Base-by-base conservation (phyloP, 2,888 invertebrate species). In the Diloba caeruleocephala region DNA sequence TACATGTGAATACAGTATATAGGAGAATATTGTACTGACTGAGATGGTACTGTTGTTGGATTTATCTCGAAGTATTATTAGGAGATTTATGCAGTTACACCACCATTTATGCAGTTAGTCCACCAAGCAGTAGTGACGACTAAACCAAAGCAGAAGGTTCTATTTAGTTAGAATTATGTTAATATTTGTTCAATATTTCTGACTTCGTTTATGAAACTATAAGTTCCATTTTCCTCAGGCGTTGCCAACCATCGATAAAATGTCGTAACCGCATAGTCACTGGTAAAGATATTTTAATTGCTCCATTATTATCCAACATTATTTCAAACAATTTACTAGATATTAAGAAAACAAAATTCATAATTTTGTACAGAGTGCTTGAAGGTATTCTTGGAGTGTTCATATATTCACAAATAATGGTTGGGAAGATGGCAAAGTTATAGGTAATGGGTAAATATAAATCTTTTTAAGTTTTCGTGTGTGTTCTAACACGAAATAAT, bases 401-500 rank as follows among this genome's bases (percentile, higher is more conserved):
- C 7, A 12, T 7, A 13, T 7, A 1, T 12, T 12, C 29, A 13
- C 13, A 12, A 13, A 12, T 1, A 13, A 6, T 13, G 2, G 0
- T 29, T 29, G 1, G 6, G 13, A 13, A 29, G 2, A 29, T 10
- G 7, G 28, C 1, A 7, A 29, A 29, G 13, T 12, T 29, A 29
- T 13, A n/a, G n/a, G n/a, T n/a, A 29, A 8, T 13, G 7, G 8
- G 2, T 5, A 50, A 31, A 51, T 8, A 36, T 36, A 21, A 21
- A 21, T 7, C 7, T 5, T 36, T 38, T 25, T 38, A 51, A 51
- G 34, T 9, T 43, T 34, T 43, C 34, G 28, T 33, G 50, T 56
- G 57, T 57, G 61, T 68, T 63, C 58, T 49, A 42, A 52, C 51
- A 55, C 56, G 38, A 57, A 38, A 66, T 60, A 65, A 62, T 65